Base-by-base conservation (phyloP, 2,113 vertebrate species). In the Cryptomyrus ogoouensis region DNA sequence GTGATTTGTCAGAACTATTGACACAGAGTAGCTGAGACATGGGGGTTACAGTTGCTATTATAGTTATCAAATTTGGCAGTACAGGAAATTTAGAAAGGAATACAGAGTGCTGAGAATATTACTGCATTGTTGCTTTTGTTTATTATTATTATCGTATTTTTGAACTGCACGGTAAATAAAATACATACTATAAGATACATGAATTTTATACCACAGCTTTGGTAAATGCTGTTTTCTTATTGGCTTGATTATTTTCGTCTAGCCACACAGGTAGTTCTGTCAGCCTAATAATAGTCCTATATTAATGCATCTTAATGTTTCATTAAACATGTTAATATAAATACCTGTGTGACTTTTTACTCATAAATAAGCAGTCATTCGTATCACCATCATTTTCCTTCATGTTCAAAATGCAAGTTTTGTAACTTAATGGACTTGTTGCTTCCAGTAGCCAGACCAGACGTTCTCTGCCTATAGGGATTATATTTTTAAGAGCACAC, bases 1-100 rank as follows among this genome's bases (percentile, higher is more conserved):
- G 94, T 89, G 47, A 42, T 46, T 8, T 56, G 88, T 58, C 52
- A 92, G 3, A 44, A n/a, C 13, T n/a, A 87, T 31, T 77, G 85
- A 74, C 31, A 35, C 70, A 17, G 70, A 13, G 15, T 17, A 77
- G 50, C 49, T 39, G 70, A 77, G 2, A 35, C 7, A 24, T 39
- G 70, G 31, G 27, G 70, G 15, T 77, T 74, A 77, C 31, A 5
- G 10, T 77, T 27, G 21, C 7, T 10, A n/a, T 77, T 77, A 77
- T 39, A 39, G 1, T 77, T 35, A 77, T 77, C 13, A 77, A 77
- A 77, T 15, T 5, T 19, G 35, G 8, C 3, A 77, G 70, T 17
- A 39, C 31, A 39, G 70, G 35, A 39, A 0, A 39, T 24, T 39
- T 62, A 58, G 53, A 58, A n/a, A n/a, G 21, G 24, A 24, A 62